Evolutionary conservation across 1,140 invertebrate genomes (phyloP).

Genomic region (Lasioglossum albipes): DNA sequence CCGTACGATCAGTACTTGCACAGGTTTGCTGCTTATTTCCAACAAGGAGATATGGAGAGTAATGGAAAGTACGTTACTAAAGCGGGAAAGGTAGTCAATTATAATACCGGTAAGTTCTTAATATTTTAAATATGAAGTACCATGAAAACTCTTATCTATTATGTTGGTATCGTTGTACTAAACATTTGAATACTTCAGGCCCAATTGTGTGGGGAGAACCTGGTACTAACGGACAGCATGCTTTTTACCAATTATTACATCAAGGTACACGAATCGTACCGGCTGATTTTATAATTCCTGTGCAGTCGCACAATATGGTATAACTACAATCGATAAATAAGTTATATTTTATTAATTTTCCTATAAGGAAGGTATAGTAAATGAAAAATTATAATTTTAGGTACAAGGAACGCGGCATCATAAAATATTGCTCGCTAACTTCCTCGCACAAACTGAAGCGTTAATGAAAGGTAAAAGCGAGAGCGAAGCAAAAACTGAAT

Average conservation of each 20-base stretch:
- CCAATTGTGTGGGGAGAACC: slow-evolving; percentile 93
- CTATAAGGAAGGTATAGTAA: not conserved
- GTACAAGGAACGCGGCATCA: slow-evolving; percentile 83
- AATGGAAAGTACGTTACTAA: slow-evolving; percentile 98
- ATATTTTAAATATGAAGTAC: not conserved
- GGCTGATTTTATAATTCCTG: slow-evolving; percentile 97
- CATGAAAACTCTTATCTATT: no score
- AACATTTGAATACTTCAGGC: slow-evolving; percentile 67
- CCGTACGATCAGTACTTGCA: slow-evolving; percentile 99
- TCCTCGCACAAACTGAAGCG: slow-evolving; percentile 99
- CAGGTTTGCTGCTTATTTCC: slow-evolving; percentile 99
- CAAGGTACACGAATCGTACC: slow-evolving; percentile 95
- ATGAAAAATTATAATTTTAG: slow-evolving; percentile 53
- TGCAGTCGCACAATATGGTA: slow-evolving; percentile 96
- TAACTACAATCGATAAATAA: not conserved
- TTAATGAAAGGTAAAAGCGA: slow-evolving; percentile 94
- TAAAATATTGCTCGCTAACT: slow-evolving; percentile 97
- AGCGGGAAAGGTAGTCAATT: slow-evolving; percentile 87
- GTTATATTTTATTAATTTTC: not conserved
- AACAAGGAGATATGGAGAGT: slow-evolving; percentile 99
- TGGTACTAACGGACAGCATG: slow-evolving; percentile 99
- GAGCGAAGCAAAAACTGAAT: slow-evolving; percentile 88
- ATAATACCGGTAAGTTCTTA: slow-evolving; percentile 86
- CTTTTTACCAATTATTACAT: slow-evolving; percentile 98
- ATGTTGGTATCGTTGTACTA: not conserved